Evolutionary conservation across 2,797 vertebrate species (phyloP).

Genomic region (Sitta carolinensis): DNA sequence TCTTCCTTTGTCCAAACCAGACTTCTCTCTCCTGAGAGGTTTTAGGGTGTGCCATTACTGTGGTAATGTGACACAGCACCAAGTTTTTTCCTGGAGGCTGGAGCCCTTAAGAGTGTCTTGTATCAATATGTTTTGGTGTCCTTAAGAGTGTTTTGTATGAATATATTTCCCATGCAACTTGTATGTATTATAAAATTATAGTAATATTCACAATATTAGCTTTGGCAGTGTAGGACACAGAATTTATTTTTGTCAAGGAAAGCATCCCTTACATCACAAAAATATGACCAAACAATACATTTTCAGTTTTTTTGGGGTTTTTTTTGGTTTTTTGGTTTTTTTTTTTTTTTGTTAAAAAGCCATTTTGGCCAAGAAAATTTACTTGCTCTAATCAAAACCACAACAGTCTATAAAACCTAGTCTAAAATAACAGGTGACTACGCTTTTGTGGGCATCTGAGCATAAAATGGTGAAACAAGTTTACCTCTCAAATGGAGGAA

Average conservation of each 20-base stretch:
- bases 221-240: neutral
- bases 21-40: neutral
- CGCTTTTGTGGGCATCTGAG: neutral
- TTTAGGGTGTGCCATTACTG: neutral
- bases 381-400: neutral
- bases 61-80: neutral
- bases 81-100: neutral
- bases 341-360: neutral
- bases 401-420: neutral
- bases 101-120: neutral
- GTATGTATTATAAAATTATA: neutral
- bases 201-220: neutral
- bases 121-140: neutral
- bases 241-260: neutral
- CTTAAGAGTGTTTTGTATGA: neutral
- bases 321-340: too few species aligned
- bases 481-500: neutral
- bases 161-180: neutral
- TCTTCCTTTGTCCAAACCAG: neutral
- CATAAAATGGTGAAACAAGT: neutral
- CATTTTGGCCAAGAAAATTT: neutral
- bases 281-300: neutral
- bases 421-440: neutral
- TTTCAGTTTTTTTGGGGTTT: too few species aligned
- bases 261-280: neutral